phyloP scores from a whole-genome alignment of 1,140 invertebrate genomes.

The Acarapis woodi region DNA sequence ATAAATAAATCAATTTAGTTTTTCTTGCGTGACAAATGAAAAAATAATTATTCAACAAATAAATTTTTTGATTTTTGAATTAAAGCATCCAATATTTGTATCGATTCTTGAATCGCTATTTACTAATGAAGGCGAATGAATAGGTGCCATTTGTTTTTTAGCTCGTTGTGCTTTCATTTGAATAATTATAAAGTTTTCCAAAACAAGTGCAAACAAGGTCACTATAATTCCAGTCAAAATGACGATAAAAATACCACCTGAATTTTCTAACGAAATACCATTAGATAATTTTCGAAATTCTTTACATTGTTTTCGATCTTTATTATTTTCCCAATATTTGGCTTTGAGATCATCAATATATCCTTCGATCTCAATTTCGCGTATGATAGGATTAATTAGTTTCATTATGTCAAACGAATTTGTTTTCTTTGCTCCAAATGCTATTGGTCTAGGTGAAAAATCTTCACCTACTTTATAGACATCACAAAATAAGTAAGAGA shows the following conservation, averaged over 20 bases:
- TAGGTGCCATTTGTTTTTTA: neutral
- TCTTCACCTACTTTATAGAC: constrained; percentile 66
- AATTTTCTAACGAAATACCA: constrained; percentile 85
- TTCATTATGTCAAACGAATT: constrained; percentile 51
- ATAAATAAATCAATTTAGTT: too few species aligned
- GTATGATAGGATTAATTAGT: constrained; percentile 18
- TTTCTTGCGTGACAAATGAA: too few species aligned
- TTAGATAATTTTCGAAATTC: neutral
- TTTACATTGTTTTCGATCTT: constrained; percentile 19
- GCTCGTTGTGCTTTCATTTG: neutral
- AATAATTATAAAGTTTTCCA: constrained; percentile 25
- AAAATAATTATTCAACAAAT: too few species aligned
- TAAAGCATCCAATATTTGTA: too few species aligned
- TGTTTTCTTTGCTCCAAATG: constrained; percentile 66
- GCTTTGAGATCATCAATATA: constrained; percentile 72
- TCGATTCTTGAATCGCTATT: neutral
- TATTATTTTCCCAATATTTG: constrained; percentile 74
- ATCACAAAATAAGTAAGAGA: constrained; percentile 55
- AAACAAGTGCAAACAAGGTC: constrained; percentile 57
- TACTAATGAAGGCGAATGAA: neutral
- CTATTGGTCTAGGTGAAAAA: constrained; percentile 82
- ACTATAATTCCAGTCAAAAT: constrained; percentile 73
- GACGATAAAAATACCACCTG: constrained; percentile 83
- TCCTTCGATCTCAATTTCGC: constrained; percentile 37
- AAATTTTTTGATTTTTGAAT: too few species aligned